Evolutionary conservation across 2,888 invertebrate species (phyloP).

Genomic region (Arge pagana): DNA sequence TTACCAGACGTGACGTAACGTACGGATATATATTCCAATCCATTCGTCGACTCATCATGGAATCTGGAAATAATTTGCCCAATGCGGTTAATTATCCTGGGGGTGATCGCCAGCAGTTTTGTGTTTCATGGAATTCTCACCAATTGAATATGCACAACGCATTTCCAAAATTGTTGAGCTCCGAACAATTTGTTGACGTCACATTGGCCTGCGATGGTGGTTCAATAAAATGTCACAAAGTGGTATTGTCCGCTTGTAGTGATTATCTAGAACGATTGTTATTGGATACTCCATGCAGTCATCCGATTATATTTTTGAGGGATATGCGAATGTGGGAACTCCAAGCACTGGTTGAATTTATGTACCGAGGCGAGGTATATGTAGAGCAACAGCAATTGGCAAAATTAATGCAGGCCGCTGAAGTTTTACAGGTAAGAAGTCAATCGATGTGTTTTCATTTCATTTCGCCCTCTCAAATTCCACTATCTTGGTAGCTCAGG

Average conservation of each 20-base stretch:
- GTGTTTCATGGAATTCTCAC: slow-evolving; percentile 83
- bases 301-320: slow-evolving; percentile 80
- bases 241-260: slow-evolving; percentile 83
- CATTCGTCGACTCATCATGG: slow-evolving; percentile 37
- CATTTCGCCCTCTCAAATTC: not conserved
- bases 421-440: slow-evolving; percentile 50
- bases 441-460: not conserved
- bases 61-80: slow-evolving; percentile 48
- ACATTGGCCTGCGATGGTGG: slow-evolving; percentile 86
- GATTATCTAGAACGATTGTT: slow-evolving; percentile 82
- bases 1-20: slow-evolving; percentile 16
- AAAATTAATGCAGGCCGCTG: slow-evolving; percentile 54
- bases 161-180: slow-evolving; percentile 75
- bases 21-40: slow-evolving; percentile 6
- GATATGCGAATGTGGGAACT: slow-evolving; percentile 68
- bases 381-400: slow-evolving; percentile 54
- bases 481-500: no score
- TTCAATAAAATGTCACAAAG: slow-evolving; percentile 84
- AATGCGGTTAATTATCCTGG: slow-evolving; percentile 49
- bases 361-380: slow-evolving; percentile 56
- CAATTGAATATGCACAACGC: slow-evolving; percentile 79
- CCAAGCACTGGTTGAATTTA: slow-evolving; percentile 54
- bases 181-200: slow-evolving; percentile 85
- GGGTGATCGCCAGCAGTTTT: slow-evolving; percentile 64
- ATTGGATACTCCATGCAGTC: slow-evolving; percentile 84